Conservation (phyloP, 2,797 vertebrate genomes). For the Columba guinea region DNA sequence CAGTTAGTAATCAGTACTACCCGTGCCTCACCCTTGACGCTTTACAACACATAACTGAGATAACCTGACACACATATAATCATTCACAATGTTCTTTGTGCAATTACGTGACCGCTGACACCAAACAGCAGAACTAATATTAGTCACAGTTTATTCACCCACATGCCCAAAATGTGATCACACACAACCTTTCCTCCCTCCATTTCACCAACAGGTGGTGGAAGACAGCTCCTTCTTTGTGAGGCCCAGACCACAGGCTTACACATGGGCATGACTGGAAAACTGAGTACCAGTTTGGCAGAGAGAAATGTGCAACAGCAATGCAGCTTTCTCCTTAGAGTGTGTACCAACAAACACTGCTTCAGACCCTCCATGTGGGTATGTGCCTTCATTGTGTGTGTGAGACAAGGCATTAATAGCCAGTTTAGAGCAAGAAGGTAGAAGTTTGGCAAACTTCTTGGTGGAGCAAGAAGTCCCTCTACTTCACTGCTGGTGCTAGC, state of each 20-base stretch:
- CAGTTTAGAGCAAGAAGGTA: background rate
- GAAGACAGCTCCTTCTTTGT: background rate
- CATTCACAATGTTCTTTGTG: background rate
- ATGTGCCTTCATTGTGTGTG: background rate
- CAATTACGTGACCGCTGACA: background rate
- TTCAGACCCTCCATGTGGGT: background rate
- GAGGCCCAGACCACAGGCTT: background rate
- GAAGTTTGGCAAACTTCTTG: background rate
- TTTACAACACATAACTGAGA: background rate
- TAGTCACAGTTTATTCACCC: background rate
- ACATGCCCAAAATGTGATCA: background rate
- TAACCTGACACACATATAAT: background rate
- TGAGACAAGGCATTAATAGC: background rate
- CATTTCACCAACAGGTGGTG: background rate
- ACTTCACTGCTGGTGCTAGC: background rate
- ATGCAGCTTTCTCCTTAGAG: background rate
- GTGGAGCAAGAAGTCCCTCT: background rate
- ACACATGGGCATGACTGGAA: background rate
- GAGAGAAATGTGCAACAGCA: background rate
- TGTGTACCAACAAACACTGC: background rate
- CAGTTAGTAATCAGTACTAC: background rate
- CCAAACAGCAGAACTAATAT: background rate
- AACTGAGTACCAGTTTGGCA: background rate
- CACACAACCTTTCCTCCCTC: background rate
- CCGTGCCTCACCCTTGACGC: rapidly evolving